Percentiles rank a stretch among this genome's conserved stretches.
phyloP scores from a whole-genome alignment of 2,888 invertebrate genomes.

The Drosophila merina region DNA sequence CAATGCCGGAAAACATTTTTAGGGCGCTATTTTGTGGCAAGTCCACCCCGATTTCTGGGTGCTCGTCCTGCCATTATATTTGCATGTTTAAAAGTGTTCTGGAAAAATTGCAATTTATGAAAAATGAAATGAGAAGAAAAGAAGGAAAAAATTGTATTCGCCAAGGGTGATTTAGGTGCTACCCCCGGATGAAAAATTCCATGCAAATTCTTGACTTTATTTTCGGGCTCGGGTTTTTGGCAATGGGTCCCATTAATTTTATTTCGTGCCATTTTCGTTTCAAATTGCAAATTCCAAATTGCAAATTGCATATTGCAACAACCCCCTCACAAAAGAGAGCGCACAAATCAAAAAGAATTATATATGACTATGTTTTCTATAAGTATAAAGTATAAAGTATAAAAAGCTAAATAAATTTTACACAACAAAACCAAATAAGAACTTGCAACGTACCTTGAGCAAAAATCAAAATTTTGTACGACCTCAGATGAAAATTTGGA shows the following conservation, averaged over 20 bases:
- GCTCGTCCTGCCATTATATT: constrained; percentile 50
- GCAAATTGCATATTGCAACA: constrained; percentile 15
- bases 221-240: constrained; percentile 33
- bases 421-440: constrained; percentile 35
- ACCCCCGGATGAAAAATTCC: constrained; percentile 40
- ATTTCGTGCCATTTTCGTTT: constrained; percentile 45
- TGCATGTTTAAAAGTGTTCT: constrained; percentile 79
- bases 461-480: constrained; percentile 82
- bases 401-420: constrained; percentile 41
- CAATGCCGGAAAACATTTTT: constrained; percentile 59
- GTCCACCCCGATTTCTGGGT: constrained; percentile 52
- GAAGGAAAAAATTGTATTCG: constrained; percentile 34
- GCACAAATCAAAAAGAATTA: constrained; percentile 73
- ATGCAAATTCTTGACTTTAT: constrained; percentile 79
- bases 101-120: constrained; percentile 76
- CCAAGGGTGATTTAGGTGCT: constrained; percentile 52
- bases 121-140: constrained; percentile 46
- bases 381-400: constrained; percentile 38
- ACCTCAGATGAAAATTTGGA: constrained; percentile 61
- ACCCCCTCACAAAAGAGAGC: constrained; percentile 44
- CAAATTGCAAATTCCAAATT: constrained; percentile 19
- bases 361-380: constrained; percentile 62
- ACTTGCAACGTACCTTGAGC: constrained; percentile 80
- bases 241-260: constrained; percentile 58
- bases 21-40: constrained; percentile 40